These are phyloP conservation scores for Megalopta genalis DNA, from an alignment of 1,140 invertebrate genomes.

Conservation along the genomic window DNA sequence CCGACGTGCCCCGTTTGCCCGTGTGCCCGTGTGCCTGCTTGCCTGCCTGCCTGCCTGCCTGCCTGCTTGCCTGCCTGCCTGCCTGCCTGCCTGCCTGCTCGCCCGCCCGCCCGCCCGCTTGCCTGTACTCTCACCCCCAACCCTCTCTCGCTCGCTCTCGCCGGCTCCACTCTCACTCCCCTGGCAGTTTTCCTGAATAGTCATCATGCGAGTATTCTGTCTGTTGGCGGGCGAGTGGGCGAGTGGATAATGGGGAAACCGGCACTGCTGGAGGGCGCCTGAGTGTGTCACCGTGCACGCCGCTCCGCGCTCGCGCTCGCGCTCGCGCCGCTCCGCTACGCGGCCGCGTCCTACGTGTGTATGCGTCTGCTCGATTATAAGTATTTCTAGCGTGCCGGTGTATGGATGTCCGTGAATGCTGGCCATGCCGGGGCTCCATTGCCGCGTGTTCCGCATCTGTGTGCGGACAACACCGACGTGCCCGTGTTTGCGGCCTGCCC, in stretches of 20 bases:
- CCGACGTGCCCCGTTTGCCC: conserved; percentile 39
- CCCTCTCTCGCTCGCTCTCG: background rate
- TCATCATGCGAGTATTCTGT: conserved; percentile 68
- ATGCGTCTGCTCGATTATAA: conserved; percentile 39
- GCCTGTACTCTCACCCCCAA: no score
- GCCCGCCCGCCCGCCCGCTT: no score
- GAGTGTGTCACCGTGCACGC: conserved; percentile 42
- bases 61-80: no score
- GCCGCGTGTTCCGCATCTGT: conserved; percentile 22
- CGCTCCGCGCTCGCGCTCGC: background rate
- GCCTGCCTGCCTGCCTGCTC: no score
- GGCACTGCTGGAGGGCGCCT: conserved; percentile 53
- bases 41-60: no score
- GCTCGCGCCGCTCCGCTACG: no score
- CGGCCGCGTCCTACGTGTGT: conserved; percentile 1
- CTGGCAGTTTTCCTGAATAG: conserved; percentile 63
- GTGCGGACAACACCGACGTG: conserved; percentile 18
- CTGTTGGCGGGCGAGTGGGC: conserved; percentile 53
- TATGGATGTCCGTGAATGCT: conserved; percentile 30
- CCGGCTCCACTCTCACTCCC: conserved; percentile 22
- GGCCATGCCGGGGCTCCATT: conserved; percentile 5
- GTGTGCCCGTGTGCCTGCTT: conserved; percentile 48
- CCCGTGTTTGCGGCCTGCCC: conserved; percentile 43
- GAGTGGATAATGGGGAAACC: conserved; percentile 59
- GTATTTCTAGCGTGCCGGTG: conserved; percentile 47